phyloP scores from a whole-genome alignment of 2,888 invertebrate species.

The Temnothorax rugatulus region DNA sequence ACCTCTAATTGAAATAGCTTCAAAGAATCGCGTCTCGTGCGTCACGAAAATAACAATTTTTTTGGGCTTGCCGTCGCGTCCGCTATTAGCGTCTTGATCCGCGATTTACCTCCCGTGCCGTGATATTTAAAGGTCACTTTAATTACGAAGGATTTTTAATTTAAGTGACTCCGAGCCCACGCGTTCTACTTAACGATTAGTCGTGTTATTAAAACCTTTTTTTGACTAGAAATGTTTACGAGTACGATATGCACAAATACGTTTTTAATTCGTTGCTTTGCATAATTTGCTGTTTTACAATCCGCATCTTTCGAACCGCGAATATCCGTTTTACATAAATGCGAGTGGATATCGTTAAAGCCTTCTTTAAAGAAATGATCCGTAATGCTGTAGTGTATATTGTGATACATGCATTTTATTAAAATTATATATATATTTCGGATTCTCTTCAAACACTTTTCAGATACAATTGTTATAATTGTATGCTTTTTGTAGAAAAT shows the following conservation, averaged over 20 bases:
- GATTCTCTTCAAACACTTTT: neutral
- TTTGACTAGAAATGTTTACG: neutral
- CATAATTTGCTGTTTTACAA: neutral
- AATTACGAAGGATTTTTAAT: slow-evolving; percentile 41
- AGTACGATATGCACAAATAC: neutral
- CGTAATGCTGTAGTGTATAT: neutral
- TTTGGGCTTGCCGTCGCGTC: neutral
- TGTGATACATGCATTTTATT: neutral
- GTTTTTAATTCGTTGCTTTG: neutral
- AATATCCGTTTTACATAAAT: neutral
- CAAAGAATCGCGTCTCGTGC: neutral
- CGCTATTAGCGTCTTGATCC: slow-evolving; percentile 33
- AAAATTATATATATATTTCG: neutral
- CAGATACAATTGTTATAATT: too few species aligned
- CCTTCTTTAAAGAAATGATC: neutral
- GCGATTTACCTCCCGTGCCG: slow-evolving; percentile 10
- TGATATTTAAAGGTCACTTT: slow-evolving; percentile 51
- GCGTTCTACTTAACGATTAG: neutral
- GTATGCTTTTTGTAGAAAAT: neutral
- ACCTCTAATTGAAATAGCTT: slow-evolving; percentile 24
- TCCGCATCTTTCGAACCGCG: neutral
- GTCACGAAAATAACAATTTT: slow-evolving; percentile 27
- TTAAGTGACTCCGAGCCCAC: slow-evolving; percentile 11
- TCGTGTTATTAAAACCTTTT: neutral
- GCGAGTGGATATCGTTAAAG: neutral